Evolutionary conservation across 2,797 vertebrate species (phyloP), one percentile per base, ranked within the genome.

Genomic region (Epinephelus coioides): DNA sequence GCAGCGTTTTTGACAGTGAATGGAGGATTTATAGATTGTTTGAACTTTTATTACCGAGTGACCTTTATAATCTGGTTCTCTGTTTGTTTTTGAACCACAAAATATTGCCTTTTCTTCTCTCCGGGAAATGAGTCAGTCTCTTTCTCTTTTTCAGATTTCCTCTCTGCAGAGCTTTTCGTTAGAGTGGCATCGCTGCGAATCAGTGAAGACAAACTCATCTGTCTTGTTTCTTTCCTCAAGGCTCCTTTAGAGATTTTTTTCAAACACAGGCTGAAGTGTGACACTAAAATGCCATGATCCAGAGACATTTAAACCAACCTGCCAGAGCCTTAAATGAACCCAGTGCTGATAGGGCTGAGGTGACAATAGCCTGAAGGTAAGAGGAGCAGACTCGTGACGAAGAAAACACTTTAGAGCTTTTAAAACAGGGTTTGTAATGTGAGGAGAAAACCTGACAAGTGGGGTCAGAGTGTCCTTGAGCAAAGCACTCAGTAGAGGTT

Each of bases 31-130:
- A 73, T 70, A 63, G 59, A 68, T 73, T n/a, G 69, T 75, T 68
- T 69, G 18, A 79, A 83, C 77, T 81, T 76, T 66, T 83, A 66
- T 75, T 63, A 69, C 53, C 38, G 34, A n/a, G 1, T 82, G 73
- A 83, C 67, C 69, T 86, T 86, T 44, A 46, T 80, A 53, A 74
- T 44, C 13, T 17, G 15, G n/a, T 8, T 15, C 10, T 69, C 43
- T 76, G 67, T 68, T 70, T 60, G 23, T 27, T 44, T 81, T 21
- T 43, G 7, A 68, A 43, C 25, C 71, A 55, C 66, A 23, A 71
- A 73, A 67, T 50, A 46, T 50, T 50, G 18, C 49, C 8, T 19
- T 27, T 44, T 51, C 51, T 55, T 50, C 30, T 55, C 40, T 27
- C 15, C n/a, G 23, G 59, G 23, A 27, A 73, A 59, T 47, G 13